Conservation (phyloP, 2,113 vertebrate species). For the Galbula dea region DNA sequence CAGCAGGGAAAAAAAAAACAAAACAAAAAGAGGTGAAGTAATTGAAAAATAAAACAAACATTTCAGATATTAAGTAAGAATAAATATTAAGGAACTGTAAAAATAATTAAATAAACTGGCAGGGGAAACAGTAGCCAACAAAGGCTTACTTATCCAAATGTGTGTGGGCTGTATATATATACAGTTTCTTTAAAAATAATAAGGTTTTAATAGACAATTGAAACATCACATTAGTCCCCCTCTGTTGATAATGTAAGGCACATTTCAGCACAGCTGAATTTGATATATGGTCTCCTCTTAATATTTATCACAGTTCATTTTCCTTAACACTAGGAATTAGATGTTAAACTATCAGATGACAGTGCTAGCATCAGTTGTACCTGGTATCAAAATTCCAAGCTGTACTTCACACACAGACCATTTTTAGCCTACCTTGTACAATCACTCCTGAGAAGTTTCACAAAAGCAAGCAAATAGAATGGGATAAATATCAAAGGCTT, state of each 20-base stretch:
- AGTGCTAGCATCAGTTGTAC: not conserved
- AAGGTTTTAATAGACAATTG: not conserved
- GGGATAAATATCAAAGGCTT: not conserved
- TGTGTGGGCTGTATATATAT: not conserved
- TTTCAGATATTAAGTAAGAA: not conserved
- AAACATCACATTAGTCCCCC: not conserved
- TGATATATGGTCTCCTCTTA: not conserved
- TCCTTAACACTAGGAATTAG: not conserved
- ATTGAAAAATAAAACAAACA: not conserved
- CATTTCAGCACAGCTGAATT: not conserved
- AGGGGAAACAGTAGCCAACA: not conserved
- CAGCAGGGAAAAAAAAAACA: not conserved
- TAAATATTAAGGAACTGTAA: not conserved
- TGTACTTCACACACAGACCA: not conserved
- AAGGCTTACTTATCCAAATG: not conserved
- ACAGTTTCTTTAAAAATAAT: not conserved
- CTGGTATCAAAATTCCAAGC: not conserved
- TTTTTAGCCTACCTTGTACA: not conserved
- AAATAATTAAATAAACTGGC: accelerated
- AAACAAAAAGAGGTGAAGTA: too few species aligned
- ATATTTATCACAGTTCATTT: not conserved
- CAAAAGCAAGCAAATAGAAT: not conserved
- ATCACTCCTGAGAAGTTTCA: not conserved
- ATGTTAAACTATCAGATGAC: accelerated
- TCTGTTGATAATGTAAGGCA: not conserved